These are phyloP conservation scores for Blennius ocellaris DNA, from an alignment of 2,113 vertebrate genomes.

Conservation along the genomic window DNA sequence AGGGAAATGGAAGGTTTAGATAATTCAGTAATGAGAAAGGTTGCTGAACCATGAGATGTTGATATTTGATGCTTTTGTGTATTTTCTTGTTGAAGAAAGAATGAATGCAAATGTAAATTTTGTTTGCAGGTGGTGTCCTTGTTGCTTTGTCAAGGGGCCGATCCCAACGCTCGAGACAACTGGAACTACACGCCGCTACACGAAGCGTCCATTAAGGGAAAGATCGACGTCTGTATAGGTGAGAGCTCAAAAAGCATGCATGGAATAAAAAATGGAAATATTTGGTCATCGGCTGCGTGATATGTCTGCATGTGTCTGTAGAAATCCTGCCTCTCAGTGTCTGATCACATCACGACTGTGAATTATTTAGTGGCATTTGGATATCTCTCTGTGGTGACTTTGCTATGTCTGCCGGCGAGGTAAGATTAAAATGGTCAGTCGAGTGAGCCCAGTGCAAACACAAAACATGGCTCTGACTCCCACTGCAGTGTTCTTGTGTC, in stretches of 20 bases:
- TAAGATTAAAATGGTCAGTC: background rate
- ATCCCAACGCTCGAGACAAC: conserved; percentile 96
- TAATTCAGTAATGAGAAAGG: background rate
- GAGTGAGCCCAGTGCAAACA: conserved; percentile 13
- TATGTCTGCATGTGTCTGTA: background rate
- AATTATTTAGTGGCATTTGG: background rate
- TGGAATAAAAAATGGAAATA: background rate
- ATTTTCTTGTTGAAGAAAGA: background rate
- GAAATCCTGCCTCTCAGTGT: background rate
- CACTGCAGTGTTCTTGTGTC: too few species aligned
- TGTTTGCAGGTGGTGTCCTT: conserved; percentile 88
- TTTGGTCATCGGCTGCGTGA: background rate
- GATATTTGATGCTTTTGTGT: background rate
- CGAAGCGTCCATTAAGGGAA: conserved; percentile 97
- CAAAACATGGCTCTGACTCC: too few species aligned
- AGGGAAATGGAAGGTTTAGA: background rate
- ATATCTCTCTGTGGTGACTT: background rate
- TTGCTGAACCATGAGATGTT: too few species aligned
- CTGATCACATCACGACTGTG: background rate
- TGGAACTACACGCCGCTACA: conserved; percentile 99
- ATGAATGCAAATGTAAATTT: background rate
- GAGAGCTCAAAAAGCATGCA: conserved; percentile 24
- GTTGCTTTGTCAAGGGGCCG: conserved; percentile 92
- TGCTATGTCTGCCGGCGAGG: background rate
- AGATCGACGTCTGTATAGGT: conserved; percentile 99